Evolutionary conservation across 2,888 invertebrate species (phyloP).

Genomic region (Catocala sponsa): DNA sequence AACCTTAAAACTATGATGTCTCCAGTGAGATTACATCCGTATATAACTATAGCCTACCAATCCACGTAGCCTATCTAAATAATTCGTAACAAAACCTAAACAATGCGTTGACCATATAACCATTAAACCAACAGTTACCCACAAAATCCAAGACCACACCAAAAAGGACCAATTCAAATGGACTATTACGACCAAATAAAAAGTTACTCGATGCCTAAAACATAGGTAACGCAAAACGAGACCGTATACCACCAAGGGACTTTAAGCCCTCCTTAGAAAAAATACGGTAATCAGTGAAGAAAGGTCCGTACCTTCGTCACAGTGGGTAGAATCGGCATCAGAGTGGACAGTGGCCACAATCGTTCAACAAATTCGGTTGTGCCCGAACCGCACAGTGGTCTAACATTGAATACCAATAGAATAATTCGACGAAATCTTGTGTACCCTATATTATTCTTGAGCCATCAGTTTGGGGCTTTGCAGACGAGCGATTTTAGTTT

Average conservation of each 20-base stretch:
- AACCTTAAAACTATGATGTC: too few relatives aligned
- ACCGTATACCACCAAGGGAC: slow-evolving; percentile 7
- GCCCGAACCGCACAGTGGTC: slow-evolving; percentile 19
- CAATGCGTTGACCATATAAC: too few relatives aligned
- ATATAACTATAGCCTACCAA: too few relatives aligned
- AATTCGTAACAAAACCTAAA: too few relatives aligned
- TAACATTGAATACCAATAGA: slow-evolving; percentile 51
- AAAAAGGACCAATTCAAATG: too few relatives aligned
- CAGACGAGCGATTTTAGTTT: slow-evolving; percentile 25
- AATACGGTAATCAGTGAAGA: slow-evolving; percentile 30
- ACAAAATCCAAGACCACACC: too few relatives aligned
- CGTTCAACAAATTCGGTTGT: slow-evolving; percentile 36
- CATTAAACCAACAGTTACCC: too few relatives aligned
- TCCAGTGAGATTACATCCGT: too few relatives aligned
- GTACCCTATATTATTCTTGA: slow-evolving; percentile 45
- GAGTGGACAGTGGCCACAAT: slow-evolving; percentile 20
- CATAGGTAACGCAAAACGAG: neutral
- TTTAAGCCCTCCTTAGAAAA: slow-evolving; percentile 11
- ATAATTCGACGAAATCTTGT: slow-evolving; percentile 56
- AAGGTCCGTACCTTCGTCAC: slow-evolving; percentile 44
- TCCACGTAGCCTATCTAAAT: too few relatives aligned
- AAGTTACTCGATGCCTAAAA: neutral
- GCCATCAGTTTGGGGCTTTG: slow-evolving; percentile 12
- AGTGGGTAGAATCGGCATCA: slow-evolving; percentile 18
- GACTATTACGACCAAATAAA: neutral